These are phyloP conservation scores for Argentina silus DNA, from an alignment of 2,797 vertebrate species.

Conservation along the genomic window DNA sequence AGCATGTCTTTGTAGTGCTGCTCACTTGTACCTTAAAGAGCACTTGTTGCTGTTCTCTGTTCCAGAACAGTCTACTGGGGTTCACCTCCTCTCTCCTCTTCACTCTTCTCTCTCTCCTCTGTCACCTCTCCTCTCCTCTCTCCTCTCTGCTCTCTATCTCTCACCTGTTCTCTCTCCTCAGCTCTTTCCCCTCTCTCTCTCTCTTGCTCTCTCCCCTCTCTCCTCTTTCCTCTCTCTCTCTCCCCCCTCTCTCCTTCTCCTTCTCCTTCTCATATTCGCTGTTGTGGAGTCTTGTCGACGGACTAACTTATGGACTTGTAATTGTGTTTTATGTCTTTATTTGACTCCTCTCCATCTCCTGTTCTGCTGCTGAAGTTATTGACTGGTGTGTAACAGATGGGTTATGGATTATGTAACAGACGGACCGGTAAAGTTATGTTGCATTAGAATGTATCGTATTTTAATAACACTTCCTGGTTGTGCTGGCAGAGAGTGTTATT, in stretches of 20 bases:
- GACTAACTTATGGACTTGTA: no score
- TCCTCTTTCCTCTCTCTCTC: neutral
- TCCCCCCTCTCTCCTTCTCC: neutral
- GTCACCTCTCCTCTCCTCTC: conserved; percentile 10
- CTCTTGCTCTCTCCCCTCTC: neutral
- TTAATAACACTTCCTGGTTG: no score
- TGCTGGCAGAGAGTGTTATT: no score
- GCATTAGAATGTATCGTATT: no score
- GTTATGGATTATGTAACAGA: no score
- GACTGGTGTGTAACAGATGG: no score
- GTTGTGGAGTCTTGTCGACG: no score
- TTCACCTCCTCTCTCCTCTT: conserved; percentile 27
- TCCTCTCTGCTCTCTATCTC: conserved; percentile 11
- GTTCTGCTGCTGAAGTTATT: no score
- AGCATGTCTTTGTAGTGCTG: conserved; percentile 71
- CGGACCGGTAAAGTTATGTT: no score
- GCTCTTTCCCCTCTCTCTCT: conserved; percentile 5
- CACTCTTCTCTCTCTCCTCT: conserved; percentile 15
- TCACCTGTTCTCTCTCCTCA: neutral
- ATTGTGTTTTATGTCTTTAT: no score
- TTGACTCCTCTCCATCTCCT: no score
- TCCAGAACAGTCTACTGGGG: conserved; percentile 40
- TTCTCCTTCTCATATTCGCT: neutral
- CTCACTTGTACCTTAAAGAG: conserved; percentile 64
- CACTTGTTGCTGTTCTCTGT: conserved; percentile 60